phyloP scores from a whole-genome alignment of 2,888 invertebrate species.

The Drosophila melanocephala region DNA sequence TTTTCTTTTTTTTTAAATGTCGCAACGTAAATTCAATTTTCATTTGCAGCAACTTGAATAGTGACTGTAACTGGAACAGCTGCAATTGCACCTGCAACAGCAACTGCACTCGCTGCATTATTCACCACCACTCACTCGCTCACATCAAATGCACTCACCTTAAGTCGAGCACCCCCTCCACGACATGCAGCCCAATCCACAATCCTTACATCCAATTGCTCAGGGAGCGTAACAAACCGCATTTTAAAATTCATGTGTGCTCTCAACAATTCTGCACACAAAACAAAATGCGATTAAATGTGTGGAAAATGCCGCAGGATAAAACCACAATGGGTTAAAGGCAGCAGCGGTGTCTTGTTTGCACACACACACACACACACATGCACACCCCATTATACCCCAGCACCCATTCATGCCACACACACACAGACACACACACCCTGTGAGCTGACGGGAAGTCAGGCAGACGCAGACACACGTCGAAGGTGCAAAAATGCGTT shows the following conservation, averaged over 20 bases:
- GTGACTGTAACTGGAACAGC: constrained; percentile 17
- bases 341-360: constrained; percentile 62
- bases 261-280: constrained; percentile 66
- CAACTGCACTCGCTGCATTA: constrained; percentile 64
- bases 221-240: constrained; percentile 51
- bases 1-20: constrained; percentile 66
- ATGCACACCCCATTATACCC: not conserved
- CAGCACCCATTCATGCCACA: constrained; percentile 5
- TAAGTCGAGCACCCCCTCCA: not conserved
- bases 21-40: constrained; percentile 75
- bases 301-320: constrained; percentile 83
- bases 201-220: constrained; percentile 9
- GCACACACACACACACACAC: constrained; percentile 61
- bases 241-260: constrained; percentile 79
- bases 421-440: not conserved
- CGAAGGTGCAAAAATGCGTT: constrained; percentile 82
- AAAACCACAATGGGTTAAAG: constrained; percentile 75
- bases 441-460: not conserved
- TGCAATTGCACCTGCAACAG: constrained; percentile 15
- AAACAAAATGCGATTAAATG: constrained; percentile 83
- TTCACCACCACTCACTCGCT: constrained; percentile 73
- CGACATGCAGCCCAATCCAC: not conserved
- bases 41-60: constrained; percentile 42
- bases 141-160: constrained; percentile 52
- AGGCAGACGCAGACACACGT: constrained; percentile 53